A percentile compares a stretch with the other conserved stretches of the same genome.
phyloP scores from a whole-genome alignment of 1,140 invertebrate genomes.

The Heliconius congener region DNA sequence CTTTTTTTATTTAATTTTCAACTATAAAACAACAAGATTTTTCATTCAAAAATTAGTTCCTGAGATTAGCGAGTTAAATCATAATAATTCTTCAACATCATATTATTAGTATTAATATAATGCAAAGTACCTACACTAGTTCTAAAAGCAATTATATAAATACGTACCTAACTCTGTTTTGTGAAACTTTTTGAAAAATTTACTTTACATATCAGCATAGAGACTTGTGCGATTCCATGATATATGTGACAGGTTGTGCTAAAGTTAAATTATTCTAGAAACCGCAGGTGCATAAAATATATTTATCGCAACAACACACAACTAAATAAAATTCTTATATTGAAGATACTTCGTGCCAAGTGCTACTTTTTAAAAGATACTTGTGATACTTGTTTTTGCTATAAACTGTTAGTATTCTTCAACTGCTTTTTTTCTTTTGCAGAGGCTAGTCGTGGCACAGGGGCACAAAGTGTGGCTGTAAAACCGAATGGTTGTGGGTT shows the following conservation, averaged over 20 bases:
- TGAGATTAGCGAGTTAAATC: too few species aligned
- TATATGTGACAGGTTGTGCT: conserved; percentile 25
- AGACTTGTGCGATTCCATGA: conserved; percentile 20
- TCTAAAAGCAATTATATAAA: too few species aligned
- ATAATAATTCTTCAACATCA: too few species aligned
- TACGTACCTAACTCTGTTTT: not conserved
- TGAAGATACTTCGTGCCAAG: conserved; percentile 4
- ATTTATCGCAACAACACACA: conserved; percentile 25
- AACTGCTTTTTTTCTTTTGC: too few species aligned
- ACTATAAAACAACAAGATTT: too few species aligned
- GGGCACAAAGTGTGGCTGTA: too few species aligned
- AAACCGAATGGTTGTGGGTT: too few species aligned
- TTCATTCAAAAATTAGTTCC: too few species aligned
- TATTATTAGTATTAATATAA: too few species aligned
- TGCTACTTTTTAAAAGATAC: conserved; percentile 1
- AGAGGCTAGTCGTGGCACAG: too few species aligned
- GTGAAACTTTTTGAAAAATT: not conserved
- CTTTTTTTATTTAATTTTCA: too few species aligned
- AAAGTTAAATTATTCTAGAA: conserved; percentile 25
- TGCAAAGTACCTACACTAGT: too few species aligned
- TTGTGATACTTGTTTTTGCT: not conserved
- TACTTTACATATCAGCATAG: not conserved
- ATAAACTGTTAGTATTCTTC: not conserved
- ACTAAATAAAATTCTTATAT: not conserved
- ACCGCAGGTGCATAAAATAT: conserved; percentile 30